Base-by-base conservation (phyloP, 2,113 vertebrate species). In the Hirundichthys speculiger region DNA sequence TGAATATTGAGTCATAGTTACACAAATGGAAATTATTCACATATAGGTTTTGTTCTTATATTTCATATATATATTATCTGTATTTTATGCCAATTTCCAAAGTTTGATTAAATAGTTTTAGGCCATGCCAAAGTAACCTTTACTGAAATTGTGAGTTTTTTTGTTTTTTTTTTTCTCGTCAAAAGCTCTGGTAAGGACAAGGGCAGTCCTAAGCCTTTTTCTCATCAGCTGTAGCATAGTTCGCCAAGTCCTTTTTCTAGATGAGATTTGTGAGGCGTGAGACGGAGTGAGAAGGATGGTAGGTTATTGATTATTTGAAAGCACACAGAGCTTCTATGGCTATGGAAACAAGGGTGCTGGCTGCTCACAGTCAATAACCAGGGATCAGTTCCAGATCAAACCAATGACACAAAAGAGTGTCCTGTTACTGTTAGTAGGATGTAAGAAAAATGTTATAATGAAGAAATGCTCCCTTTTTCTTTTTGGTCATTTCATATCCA, bases 231-330 rank as follows among this genome's bases (percentile, higher is more conserved):
- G 27, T 15, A 51, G 16, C 25, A 8, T 15, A 58, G 48, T 12
- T 58, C 15, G 10, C 12, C 48, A 20, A 3, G 49, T 63, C 21
- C 25, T 66, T 66, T 47, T 56, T 54, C 66, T 61, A 69, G 75
- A 83, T 88, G 72, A 84, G 48, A 85, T 77, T 68, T 86, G 63
- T 58, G 39, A 78, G 54, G 74, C 41, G 39, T 13, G 18, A 49
- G 64, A 68, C 68, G 41, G 58, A 53, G 61, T 42, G 71, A 75
- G 64, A 77, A 60, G 58, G 42, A 59, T 22, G 30, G 62, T 60
- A 73, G 63, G 59, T 68, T 89, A 91, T 90, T 73, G 85, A 91
- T 89, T 80, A 87, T 82, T 80, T 85, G 75, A 84, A 85, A 79
- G 74, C 79, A 72, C 80, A 56, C 55, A 73, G 62, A 69, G 77